These are phyloP conservation scores for Saccostrea glomerata DNA, from an alignment of 1,140 invertebrate species.

Conservation along the genomic window DNA sequence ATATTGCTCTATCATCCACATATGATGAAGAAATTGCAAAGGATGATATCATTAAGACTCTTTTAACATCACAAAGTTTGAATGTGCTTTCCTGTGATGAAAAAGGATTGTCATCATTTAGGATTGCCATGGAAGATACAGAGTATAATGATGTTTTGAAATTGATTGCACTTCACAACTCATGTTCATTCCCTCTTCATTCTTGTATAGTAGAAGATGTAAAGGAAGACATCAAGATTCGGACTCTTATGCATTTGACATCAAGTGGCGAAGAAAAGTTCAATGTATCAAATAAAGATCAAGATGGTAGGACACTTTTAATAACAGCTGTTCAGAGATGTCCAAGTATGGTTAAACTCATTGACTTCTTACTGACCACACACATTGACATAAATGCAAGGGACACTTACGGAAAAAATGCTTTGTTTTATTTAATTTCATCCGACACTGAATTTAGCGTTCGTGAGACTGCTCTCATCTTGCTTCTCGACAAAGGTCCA, in stretches of 20 bases:
- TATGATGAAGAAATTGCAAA: not conserved
- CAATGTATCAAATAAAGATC: not conserved
- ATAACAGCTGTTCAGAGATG: not conserved
- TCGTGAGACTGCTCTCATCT: not conserved
- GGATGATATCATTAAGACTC: not conserved
- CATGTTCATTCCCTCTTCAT: not conserved
- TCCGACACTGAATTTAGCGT: not conserved
- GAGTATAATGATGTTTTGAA: not conserved
- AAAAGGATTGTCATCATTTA: too few relatives aligned
- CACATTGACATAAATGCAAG: not conserved
- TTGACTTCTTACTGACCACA: not conserved
- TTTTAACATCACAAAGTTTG: not conserved
- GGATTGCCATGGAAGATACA: too few relatives aligned
- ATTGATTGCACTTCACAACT: not conserved
- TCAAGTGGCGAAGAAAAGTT: slow-evolving; percentile 1
- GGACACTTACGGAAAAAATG: not conserved
- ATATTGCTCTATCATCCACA: not conserved
- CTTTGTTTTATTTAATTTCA: not conserved
- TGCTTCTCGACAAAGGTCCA: not conserved
- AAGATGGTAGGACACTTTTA: not conserved
- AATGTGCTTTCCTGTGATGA: not conserved
- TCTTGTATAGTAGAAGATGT: not conserved
- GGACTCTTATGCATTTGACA: not conserved
- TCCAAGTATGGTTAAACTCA: not conserved
- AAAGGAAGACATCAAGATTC: not conserved